Evolutionary conservation across 2,113 vertebrate genomes (phyloP).

Genomic region (Halcyon malimbica): DNA sequence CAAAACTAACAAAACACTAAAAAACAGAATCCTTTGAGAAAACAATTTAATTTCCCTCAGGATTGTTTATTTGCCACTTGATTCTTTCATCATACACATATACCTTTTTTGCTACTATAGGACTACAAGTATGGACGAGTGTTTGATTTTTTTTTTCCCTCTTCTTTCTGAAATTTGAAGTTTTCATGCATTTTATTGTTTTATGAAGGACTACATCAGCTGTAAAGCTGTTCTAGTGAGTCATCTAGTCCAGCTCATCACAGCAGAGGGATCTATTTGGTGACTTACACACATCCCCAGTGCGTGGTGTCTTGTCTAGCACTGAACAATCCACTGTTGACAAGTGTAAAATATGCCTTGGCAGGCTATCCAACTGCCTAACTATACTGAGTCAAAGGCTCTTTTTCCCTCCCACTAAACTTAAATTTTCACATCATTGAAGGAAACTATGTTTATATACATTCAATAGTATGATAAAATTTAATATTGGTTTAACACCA

Average conservation of each 20-base stretch:
- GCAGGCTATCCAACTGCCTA: neutral
- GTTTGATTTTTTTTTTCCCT: neutral
- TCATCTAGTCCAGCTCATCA: neutral
- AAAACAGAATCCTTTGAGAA: neutral
- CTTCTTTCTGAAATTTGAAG: neutral
- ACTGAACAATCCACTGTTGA: conserved; percentile 10
- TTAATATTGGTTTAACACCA: neutral
- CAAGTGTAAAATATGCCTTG: conserved; percentile 39
- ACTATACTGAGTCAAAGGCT: neutral
- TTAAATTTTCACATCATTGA: neutral
- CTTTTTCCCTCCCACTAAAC: neutral
- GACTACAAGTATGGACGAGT: neutral
- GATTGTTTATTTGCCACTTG: neutral
- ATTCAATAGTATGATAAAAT: neutral
- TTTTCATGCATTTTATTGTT: neutral
- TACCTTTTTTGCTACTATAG: neutral
- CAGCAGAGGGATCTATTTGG: neutral
- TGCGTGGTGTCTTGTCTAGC: neutral
- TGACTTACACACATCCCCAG: neutral
- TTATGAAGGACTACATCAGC: neutral
- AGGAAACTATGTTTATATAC: neutral
- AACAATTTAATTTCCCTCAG: neutral
- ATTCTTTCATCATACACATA: neutral
- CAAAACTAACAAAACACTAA: too few relatives aligned
- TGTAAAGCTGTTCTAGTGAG: neutral